Evolutionary conservation across 1,140 invertebrate species (phyloP), one percentile per base, ranked within the genome.

Genomic region (Drosophila erecta): DNA sequence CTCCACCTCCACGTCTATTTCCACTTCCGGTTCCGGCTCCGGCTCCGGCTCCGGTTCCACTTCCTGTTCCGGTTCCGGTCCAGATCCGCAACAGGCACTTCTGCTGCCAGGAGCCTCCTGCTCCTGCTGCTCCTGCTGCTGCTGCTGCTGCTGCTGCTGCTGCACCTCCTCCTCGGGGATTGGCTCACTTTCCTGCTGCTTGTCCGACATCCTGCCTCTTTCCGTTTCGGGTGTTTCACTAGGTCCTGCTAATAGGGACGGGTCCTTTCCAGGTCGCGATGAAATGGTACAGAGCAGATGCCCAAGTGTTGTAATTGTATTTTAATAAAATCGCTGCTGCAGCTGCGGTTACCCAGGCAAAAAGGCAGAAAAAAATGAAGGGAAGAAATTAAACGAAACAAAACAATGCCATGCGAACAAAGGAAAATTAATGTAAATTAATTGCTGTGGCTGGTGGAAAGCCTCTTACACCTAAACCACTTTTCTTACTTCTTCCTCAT

Each of bases 371-470:
- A 24, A 24, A 55, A 1, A 11, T 11, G 7, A 24, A 12, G 11
- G 1, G 33, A 8, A 12, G 47, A n/a, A 24, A 24, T 0, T 0
- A 62, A 43, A 40, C 14, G 8, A 64, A 49, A 50, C 22, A 66
- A 72, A 53, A 40, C 35, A 60, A 58, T 40, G 22, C 58, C 41
- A 50, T 27, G 24, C 40, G 50, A 59, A 56, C 57, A 66, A 72
- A 62, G 76, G 44, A 15, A 83, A 83, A 55, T 50, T 81, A 81
- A 86, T 81, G 67, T 57, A 86, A 81, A 85, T 76, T 77, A 86
- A 85, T 85, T 85, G 77, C 61, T 43, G n/a, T 77, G 64, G 70
- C 62, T 56, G 38, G 22, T 71, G 58, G 49, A 66, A 84, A 49
- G 70, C 73, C 50, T 55, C 73, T 81, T 77, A 61, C 55, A 37